phyloP scores from a whole-genome alignment of 2,113 vertebrate species.

The Paralichthys olivaceus region DNA sequence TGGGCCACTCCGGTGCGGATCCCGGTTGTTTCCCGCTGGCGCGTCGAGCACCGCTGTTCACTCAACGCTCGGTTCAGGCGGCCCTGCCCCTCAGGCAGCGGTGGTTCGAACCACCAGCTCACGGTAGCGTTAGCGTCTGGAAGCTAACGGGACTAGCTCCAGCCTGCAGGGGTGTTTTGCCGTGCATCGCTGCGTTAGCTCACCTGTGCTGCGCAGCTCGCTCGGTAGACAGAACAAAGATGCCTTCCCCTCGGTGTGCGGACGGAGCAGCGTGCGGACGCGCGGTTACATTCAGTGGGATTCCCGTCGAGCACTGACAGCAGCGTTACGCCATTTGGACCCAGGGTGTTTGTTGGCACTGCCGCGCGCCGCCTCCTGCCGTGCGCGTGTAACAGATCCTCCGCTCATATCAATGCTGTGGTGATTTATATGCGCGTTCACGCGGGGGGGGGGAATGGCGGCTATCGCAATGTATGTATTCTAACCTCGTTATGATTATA shows the following conservation, averaged over 20 bases:
- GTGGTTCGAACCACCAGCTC: not conserved
- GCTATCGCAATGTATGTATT: not conserved
- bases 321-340: constrained; percentile 34
- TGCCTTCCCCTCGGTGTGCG: not conserved
- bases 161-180: too few species aligned
- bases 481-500: too few species aligned
- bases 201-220: constrained; percentile 38
- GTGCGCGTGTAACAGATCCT: not conserved
- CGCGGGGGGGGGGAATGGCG: not conserved
- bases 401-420: not conserved
- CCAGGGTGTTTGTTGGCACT: not conserved
- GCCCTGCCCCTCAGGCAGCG: too few species aligned
- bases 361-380: not conserved
- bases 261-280: not conserved
- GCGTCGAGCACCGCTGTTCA: too few species aligned
- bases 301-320: not conserved
- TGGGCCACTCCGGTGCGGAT: accelerated
- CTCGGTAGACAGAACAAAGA: not conserved
- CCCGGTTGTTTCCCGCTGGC: accelerated
- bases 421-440: not conserved
- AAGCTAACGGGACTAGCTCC: not conserved
- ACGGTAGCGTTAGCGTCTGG: constrained; percentile 16
- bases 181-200: not conserved
- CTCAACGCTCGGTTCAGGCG: not conserved
- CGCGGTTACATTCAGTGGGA: constrained; percentile 20